Conservation (phyloP, 1,140 invertebrate species). For the Eueides isabella region DNA sequence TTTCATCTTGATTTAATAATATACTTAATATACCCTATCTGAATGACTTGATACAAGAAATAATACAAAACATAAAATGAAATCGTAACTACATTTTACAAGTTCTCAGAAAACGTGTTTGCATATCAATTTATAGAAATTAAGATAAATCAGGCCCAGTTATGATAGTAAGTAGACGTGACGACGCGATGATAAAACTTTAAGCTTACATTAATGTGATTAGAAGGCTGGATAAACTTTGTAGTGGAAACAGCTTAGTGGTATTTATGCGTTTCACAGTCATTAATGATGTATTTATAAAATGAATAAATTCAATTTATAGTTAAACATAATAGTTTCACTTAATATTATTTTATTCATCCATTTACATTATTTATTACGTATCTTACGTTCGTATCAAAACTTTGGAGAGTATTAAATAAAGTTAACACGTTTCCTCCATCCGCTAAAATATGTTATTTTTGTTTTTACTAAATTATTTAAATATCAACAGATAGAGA, state of each 20-base stretch:
- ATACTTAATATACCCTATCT: not conserved
- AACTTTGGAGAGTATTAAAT: not conserved
- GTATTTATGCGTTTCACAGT: not conserved
- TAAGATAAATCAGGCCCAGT: constrained; percentile 4
- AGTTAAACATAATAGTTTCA: not conserved
- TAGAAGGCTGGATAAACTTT: not conserved
- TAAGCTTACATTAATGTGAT: constrained; percentile 5
- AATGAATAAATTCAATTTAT: not conserved
- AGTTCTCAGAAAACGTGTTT: constrained; percentile 4
- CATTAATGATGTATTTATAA: not conserved
- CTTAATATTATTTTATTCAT: not conserved
- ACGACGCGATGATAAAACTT: not conserved
- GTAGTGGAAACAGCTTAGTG: not conserved
- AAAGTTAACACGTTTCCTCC: not conserved
- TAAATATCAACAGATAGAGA: no score
- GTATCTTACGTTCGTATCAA: not conserved
- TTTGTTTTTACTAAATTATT: not conserved
- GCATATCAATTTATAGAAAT: constrained; percentile 12
- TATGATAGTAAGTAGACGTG: constrained; percentile 8
- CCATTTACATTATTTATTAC: not conserved
- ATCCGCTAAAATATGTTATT: not conserved
- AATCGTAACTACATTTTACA: not conserved
- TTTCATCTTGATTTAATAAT: no score
- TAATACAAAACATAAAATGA: not conserved
- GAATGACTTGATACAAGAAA: not conserved